Conservation (phyloP, 2,797 vertebrate genomes). For the Myotis vivesi region DNA sequence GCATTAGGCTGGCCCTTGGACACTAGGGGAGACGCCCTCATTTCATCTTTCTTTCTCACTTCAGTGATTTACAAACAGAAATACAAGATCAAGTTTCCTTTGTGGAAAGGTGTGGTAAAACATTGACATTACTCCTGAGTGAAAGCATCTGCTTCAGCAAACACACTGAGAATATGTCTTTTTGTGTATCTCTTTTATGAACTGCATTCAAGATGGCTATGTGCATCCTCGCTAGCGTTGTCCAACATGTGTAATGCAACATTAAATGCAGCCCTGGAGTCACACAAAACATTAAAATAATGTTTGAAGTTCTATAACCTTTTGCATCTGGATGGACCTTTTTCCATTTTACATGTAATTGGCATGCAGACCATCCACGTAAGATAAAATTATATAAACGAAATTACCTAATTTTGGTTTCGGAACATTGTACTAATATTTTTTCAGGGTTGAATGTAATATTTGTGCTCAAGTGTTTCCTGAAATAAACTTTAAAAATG, state of each 20-base stretch:
- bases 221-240: background rate
- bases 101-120: background rate
- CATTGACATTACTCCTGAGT: background rate
- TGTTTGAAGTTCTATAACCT: slow-evolving; percentile 20
- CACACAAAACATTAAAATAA: slow-evolving; percentile 23
- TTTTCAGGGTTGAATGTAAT: slow-evolving; percentile 31
- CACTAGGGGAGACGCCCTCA: rapidly evolving
- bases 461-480: slow-evolving; percentile 49
- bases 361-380: slow-evolving; percentile 11
- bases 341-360: slow-evolving; percentile 34
- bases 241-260: background rate
- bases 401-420: slow-evolving; percentile 63
- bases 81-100: background rate
- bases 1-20: background rate
- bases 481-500: slow-evolving; percentile 47
- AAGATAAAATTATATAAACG: slow-evolving; percentile 51
- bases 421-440: slow-evolving; percentile 58
- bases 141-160: background rate
- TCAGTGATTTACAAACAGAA: slow-evolving; percentile 30
- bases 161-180: background rate
- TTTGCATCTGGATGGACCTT: background rate
- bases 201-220: background rate
- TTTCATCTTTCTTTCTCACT: background rate
- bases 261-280: slow-evolving; percentile 31
- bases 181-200: background rate